These are phyloP conservation scores for Acrocyrtus sp. DNA, from an alignment of 2,888 invertebrate species.

Conservation along the genomic window DNA sequence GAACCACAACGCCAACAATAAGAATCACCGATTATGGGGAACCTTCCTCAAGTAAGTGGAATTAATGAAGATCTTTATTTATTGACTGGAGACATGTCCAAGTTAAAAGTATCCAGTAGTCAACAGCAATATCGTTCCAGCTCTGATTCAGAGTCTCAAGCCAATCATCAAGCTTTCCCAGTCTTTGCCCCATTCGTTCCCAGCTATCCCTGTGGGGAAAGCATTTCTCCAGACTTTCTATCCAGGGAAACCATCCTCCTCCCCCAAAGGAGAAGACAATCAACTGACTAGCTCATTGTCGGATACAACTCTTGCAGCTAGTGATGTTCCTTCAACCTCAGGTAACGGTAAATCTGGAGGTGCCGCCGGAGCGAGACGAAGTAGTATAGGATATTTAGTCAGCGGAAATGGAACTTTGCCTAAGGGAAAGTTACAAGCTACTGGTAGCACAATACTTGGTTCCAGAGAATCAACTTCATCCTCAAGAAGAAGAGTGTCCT, in stretches of 20 bases:
- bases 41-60: neutral
- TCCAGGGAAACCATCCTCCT: neutral
- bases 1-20: conserved; percentile 13
- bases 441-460: conserved; percentile 24
- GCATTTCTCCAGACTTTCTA: conserved; percentile 34
- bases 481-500: conserved; percentile 9
- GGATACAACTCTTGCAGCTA: conserved; percentile 10
- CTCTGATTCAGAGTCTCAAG: conserved; percentile 18
- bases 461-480: neutral
- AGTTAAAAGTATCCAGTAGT: neutral
- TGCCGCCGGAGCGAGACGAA: conserved; percentile 3
- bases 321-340: no score
- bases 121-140: neutral
- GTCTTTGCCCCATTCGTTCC: conserved; percentile 26
- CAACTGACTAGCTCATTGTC: conserved; percentile 17
- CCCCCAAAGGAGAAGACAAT: neutral
- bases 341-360: neutral
- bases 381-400: conserved; percentile 20
- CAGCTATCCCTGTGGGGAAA: conserved; percentile 27
- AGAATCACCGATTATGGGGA: conserved; percentile 30
- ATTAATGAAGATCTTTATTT: neutral
- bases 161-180: neutral
- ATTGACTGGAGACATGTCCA: conserved; percentile 13
- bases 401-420: neutral
- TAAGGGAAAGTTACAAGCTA: conserved; percentile 14